Conservation (phyloP, 2,113 vertebrate genomes). For the Ploceus nigricollis region DNA sequence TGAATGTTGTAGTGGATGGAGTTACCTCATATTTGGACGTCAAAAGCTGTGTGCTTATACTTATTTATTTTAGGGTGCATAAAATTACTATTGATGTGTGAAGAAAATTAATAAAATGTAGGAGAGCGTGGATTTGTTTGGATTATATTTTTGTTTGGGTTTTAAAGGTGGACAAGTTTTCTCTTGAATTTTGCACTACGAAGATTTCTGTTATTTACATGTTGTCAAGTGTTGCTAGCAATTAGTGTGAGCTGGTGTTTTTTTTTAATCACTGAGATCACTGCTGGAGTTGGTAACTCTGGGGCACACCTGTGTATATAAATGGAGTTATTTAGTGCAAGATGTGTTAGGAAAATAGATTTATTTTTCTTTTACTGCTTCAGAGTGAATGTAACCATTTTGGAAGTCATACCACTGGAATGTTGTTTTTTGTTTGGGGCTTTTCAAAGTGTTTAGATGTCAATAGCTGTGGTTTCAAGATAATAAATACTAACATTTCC, state of each 20-base stretch:
- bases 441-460: background rate
- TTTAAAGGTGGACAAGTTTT: background rate
- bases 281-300: background rate
- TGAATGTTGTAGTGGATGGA: background rate
- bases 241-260: background rate
- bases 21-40: background rate
- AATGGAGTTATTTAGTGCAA: background rate
- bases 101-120: background rate
- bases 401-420: background rate
- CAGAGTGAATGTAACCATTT: background rate
- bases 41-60: background rate
- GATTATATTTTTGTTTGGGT: background rate
- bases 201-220: background rate
- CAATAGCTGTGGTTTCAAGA: background rate
- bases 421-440: background rate
- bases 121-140: background rate
- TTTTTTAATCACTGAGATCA: background rate
- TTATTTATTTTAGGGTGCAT: background rate
- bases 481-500: background rate
- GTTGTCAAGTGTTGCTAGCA: background rate
- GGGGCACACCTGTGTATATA: background rate
- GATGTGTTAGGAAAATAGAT: background rate
- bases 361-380: background rate
- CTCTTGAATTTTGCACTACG: background rate
- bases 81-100: background rate